Base-by-base conservation (phyloP, 1,140 invertebrate genomes). In the Lysiphlebus fabarum region DNA sequence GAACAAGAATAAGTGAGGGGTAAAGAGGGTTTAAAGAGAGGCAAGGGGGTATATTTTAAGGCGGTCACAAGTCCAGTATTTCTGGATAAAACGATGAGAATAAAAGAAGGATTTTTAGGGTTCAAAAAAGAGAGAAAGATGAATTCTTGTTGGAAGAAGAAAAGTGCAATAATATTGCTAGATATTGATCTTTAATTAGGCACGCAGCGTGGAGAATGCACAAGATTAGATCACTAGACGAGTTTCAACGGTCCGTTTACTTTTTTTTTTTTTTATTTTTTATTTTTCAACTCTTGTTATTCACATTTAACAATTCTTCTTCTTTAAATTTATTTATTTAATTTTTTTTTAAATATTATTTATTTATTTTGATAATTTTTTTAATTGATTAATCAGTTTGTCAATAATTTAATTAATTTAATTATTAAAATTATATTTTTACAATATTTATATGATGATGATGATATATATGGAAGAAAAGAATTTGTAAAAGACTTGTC, bases 151-250 rank as follows among this genome's bases (percentile, higher is more conserved):
- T 17, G 37, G 50, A 40, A 44, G 49, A 26, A 14, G 61, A 50
- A 61, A 62, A 62, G 62, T 71, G 75, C 77, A 79, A 79, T 79
- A 79, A 79, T 78, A 78, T 77, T 72, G 74, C 62, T 59, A 74
- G 77, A 79, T 79, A 79, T 79, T 65, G 75, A 78, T 79, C 77
- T 79, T 79, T 78, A 79, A 79, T 79, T 79, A 79, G 77, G 74
- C 75, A 78, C 76, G 75, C 75, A 76, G 74, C 73, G 74, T 72
- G 73, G 72, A 17, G 71, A 77, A 74, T 69, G 67, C 60, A 17
- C 17, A 47, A 76, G 76, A 78, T 77, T 77, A 79, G 71, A 77
- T 77, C 74, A 64, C 73, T 75, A 77, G 73, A 73, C 73, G 70
- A 73, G 54, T 62, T 56, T 63, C 50, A 61, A 55, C 44, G 55